Conservation (phyloP, 2,797 vertebrate species). For the Spea hammondii region DNA sequence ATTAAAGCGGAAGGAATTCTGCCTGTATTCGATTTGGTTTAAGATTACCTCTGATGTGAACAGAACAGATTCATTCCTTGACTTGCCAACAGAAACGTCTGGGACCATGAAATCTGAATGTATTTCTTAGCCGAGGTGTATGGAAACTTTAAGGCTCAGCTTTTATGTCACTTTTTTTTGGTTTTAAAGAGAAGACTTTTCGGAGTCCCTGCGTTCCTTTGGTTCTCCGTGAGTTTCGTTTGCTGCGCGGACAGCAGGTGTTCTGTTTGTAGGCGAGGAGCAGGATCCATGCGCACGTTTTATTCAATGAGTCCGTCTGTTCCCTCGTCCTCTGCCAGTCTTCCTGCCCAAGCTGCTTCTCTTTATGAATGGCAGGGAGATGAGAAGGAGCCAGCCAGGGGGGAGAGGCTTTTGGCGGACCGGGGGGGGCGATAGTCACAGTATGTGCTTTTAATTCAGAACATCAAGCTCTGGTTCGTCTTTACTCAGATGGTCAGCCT, state of each 20-base stretch:
- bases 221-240: constrained; percentile 6
- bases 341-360: background rate
- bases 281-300: constrained; percentile 13
- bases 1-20: too few species aligned
- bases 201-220: background rate
- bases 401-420: constrained; percentile 19
- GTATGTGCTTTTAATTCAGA: constrained; percentile 7
- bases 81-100: too few species aligned
- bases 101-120: too few species aligned
- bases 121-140: too few species aligned
- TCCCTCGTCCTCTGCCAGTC: constrained; percentile 16
- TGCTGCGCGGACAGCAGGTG: constrained; percentile 35
- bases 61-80: too few species aligned
- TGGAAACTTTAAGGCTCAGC: too few species aligned
- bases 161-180: too few species aligned
- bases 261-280: constrained; percentile 12
- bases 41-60: too few species aligned
- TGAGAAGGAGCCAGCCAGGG: constrained; percentile 5
- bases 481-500: constrained; percentile 9
- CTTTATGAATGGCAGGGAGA: constrained; percentile 14
- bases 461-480: constrained; percentile 11
- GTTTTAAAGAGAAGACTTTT: too few species aligned
- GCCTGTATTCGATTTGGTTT: too few species aligned
- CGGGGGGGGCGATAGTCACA: background rate
- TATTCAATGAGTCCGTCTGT: constrained; percentile 33